Evolutionary conservation across 2,888 invertebrate genomes (phyloP).

Genomic region (Trichopria drosophilae): DNA sequence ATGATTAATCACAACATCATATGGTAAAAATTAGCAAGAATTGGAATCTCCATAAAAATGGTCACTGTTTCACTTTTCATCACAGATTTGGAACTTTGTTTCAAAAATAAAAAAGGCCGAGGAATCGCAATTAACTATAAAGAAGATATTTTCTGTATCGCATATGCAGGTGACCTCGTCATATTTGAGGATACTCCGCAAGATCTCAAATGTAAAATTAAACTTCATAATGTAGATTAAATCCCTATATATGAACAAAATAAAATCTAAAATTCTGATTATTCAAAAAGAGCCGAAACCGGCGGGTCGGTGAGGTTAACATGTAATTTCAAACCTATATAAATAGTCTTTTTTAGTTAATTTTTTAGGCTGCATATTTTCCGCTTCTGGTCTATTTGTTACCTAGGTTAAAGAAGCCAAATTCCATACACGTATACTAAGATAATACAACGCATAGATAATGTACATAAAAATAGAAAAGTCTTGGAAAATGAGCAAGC

Average conservation of each 20-base stretch:
- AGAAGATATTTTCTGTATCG: no score
- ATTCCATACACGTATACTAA: neutral
- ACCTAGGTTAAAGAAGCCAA: neutral
- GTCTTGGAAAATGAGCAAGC: no score
- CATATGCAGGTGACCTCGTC: no score
- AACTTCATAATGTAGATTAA: constrained; percentile 18
- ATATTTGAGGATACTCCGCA: constrained; percentile 17
- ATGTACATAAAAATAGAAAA: no score
- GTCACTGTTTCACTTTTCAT: constrained; percentile 28
- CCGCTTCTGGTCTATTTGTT: neutral
- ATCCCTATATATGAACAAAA: constrained; percentile 15
- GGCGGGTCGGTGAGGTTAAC: no score
- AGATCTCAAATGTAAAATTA: constrained; percentile 14
- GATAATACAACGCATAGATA: no score
- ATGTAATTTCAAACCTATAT: no score
- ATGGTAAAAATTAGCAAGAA: no score
- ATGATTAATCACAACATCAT: constrained; percentile 17
- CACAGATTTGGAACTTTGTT: constrained; percentile 32
- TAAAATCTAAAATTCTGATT: constrained; percentile 20
- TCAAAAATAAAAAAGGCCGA: no score
- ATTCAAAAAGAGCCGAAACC: constrained; percentile 24
- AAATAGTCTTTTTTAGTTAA: neutral
- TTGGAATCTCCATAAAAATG: constrained; percentile 30
- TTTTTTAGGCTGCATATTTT: neutral
- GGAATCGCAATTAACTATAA: no score